Conservation (phyloP, 1,140 invertebrate genomes). For the Lamellibrachia luymesi region DNA sequence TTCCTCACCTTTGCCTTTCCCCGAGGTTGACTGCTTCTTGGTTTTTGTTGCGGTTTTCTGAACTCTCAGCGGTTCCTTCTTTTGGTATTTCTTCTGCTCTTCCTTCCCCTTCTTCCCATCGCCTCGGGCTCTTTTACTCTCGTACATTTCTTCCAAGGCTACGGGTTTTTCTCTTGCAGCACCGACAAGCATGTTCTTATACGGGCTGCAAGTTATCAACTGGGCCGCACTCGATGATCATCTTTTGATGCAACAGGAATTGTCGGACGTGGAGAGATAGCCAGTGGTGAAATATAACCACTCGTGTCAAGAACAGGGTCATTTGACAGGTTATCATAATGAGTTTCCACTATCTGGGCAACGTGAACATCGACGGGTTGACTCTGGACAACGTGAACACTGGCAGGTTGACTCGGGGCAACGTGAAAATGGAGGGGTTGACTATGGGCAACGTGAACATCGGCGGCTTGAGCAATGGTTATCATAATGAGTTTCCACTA, state of each 20-base stretch:
- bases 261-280: not conserved
- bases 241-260: not conserved
- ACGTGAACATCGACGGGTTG: not conserved
- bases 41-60: not conserved
- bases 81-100: not conserved
- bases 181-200: not conserved
- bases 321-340: not conserved
- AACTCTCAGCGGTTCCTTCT: not conserved
- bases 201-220: not conserved
- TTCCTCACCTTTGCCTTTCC: not conserved
- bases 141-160: too few relatives aligned
- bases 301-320: not conserved
- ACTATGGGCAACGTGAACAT: too few relatives aligned
- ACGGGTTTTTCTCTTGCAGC: not conserved
- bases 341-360: too few relatives aligned
- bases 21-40: not conserved
- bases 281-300: not conserved
- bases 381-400: not conserved
- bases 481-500: too few relatives aligned
- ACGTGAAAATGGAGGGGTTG: not conserved
- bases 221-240: not conserved
- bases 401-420: not conserved
- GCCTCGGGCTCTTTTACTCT: too few relatives aligned
- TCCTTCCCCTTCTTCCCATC: not conserved
- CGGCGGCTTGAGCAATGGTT: too few relatives aligned